Evolutionary conservation across 2,113 vertebrate genomes (phyloP).

Genomic region (Propithecus coquereli): DNA sequence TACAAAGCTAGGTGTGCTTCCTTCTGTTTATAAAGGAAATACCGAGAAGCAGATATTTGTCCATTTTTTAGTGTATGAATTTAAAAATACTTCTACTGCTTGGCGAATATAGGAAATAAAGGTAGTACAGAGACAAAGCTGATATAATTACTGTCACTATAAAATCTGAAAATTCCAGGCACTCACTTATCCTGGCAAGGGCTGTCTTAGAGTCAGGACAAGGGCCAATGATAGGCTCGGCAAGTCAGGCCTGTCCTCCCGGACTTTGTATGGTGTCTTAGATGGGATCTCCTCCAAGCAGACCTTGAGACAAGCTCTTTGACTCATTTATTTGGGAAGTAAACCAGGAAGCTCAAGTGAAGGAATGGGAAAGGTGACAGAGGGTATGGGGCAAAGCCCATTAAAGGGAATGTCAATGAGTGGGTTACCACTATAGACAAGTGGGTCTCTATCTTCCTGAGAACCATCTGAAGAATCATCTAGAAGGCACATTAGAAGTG

Average conservation of each 20-base stretch:
- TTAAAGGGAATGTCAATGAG: not conserved
- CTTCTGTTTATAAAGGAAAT: slow-evolving; percentile 29
- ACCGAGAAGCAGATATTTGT: not conserved
- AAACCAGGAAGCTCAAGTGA: not conserved
- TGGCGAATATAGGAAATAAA: not conserved
- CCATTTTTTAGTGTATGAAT: not conserved
- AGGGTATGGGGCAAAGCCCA: not conserved
- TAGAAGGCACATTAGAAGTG: not conserved
- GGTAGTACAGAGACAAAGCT: not conserved
- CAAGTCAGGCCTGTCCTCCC: not conserved
- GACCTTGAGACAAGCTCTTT: not conserved
- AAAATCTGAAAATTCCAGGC: not conserved
- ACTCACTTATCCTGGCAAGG: not conserved
- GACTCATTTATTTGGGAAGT: not conserved
- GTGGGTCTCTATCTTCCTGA: not conserved
- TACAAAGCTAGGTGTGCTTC: not conserved
- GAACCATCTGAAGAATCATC: not conserved
- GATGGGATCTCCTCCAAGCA: not conserved
- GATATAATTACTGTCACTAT: not conserved
- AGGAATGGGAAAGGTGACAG: not conserved
- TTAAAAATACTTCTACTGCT: not conserved
- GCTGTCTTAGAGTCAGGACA: not conserved
- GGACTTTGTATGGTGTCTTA: not conserved
- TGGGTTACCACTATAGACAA: not conserved
- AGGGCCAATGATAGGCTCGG: not conserved